Evolutionary conservation across 2,113 vertebrate species (phyloP), one percentile per base, ranked within the genome.

Genomic region (Malurus melanocephalus): DNA sequence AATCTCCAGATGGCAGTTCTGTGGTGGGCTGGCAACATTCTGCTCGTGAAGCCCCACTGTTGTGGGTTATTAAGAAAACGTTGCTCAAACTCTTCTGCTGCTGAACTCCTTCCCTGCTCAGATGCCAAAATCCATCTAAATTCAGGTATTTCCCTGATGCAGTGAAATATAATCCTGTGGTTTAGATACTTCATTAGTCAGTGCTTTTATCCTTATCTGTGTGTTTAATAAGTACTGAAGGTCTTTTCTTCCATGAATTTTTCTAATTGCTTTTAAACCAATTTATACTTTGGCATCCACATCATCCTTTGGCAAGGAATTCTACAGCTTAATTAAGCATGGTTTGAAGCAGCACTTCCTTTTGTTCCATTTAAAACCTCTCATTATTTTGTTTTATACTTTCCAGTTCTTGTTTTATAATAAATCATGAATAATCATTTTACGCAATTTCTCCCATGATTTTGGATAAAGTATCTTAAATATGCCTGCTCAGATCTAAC

Each of bases 261-360:
- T 60, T 65, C 76, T 91, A 91, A 93, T 51, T 92, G 48, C 19
- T 71, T 85, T 89, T 87, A 93, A 94, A 91, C 38, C 56, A 80
- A 91, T 95, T 91, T 85, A 56, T 56, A 83, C 40, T 77, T 91
- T 85, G 88, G 88, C 85, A 94, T 71, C 16, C 40, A 59, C 30
- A 83, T n/a, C 64, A 85, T 91, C 52, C 76, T 93, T 87, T 94
- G 94, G 85, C 88, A 89, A 52, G 55, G 60, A 80, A 80, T 85
- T 77, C 56, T 68, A 77, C 65, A 80, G 43, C 68, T 80, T 88
- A 89, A 93, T 94, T 91, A 89, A 89, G 35, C 38, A 76, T 55
- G 27, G 40, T 69, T 93, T 87, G 62, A 87, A 92, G 40, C 16
- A 74, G 48, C 24, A 59, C 12, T 93, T 91, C 52, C 64, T 83